These are phyloP conservation scores for Anthopleura sola DNA, from an alignment of 64 coral and sea anemone species.

Conservation along the genomic window DNA sequence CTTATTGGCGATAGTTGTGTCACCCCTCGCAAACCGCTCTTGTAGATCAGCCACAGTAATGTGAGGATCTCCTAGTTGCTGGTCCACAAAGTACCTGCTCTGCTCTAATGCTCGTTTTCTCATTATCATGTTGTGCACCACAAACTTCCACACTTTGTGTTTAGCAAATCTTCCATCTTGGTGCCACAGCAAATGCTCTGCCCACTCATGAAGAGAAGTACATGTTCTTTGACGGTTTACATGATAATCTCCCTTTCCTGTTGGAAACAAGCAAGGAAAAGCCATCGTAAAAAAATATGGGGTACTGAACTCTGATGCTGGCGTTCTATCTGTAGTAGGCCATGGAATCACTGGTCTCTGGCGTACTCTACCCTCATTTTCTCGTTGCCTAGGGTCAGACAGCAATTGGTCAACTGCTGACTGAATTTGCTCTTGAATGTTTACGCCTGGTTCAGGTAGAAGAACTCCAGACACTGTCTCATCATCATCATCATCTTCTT, in stretches of 20 bases:
- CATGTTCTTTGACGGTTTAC: conserved; percentile 20
- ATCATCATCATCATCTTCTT: background rate
- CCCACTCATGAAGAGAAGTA: conserved; percentile 22
- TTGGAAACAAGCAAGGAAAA: conserved; percentile 50
- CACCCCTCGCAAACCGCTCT: conserved; percentile 40
- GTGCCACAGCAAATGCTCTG: conserved; percentile 35
- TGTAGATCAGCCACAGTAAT: conserved; percentile 46
- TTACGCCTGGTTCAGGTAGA: conserved; percentile 31
- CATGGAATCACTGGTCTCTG: conserved; percentile 33
- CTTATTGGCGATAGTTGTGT: conserved; percentile 25
- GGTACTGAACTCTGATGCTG: conserved; percentile 44
- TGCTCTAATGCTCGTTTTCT: conserved; percentile 36
- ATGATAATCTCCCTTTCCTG: conserved; percentile 38
- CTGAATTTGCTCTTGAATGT: background rate
- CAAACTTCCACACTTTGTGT: conserved; percentile 46
- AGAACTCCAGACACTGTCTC: conserved; percentile 17
- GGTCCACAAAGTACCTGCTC: conserved; percentile 42
- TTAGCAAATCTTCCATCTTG: conserved; percentile 38
- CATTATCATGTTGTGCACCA: conserved; percentile 43
- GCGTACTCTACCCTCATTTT: background rate
- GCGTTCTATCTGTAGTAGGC: conserved; percentile 14
- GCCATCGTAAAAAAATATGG: conserved; percentile 33
- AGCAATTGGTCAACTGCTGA: background rate
- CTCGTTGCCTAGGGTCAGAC: background rate
- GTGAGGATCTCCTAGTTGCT: conserved; percentile 46